Conservation (phyloP, 2,113 vertebrate species). For the Astur gentilis region DNA sequence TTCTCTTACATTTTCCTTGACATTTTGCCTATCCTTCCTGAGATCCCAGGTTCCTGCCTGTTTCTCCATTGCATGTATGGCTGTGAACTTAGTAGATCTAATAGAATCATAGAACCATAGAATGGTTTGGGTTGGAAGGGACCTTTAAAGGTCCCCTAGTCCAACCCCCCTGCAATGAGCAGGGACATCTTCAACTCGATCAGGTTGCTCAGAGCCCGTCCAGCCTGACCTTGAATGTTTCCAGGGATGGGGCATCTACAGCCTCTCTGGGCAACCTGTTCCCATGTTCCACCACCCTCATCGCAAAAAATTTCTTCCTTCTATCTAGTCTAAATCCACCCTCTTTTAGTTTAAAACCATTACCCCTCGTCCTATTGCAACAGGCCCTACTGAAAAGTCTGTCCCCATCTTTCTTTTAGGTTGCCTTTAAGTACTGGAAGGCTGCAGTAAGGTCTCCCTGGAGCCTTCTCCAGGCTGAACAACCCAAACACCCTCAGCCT, state of each 20-base stretch:
- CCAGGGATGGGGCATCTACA: neutral
- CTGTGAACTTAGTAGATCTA: neutral
- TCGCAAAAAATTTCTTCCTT: neutral
- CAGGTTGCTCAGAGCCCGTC: neutral
- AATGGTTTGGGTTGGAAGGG: neutral
- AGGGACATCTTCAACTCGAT: neutral
- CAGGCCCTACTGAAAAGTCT: neutral
- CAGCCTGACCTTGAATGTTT: neutral
- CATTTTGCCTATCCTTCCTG: neutral
- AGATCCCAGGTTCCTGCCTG: neutral
- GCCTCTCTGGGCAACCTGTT: neutral
- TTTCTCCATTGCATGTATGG: neutral
- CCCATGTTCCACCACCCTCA: neutral
- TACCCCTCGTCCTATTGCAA: neutral
- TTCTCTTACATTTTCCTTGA: neutral
- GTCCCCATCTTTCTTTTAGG: neutral
- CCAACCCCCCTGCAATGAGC: neutral
- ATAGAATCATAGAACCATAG: neutral
- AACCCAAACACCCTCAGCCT: neutral
- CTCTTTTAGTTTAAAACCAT: neutral
- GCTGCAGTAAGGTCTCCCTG: neutral
- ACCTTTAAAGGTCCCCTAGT: neutral
- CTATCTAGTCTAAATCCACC: neutral
- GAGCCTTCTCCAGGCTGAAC: neutral
- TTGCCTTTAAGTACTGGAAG: neutral